Conservation (phyloP, 2,888 invertebrate species). For the Frankliniella fusca region DNA sequence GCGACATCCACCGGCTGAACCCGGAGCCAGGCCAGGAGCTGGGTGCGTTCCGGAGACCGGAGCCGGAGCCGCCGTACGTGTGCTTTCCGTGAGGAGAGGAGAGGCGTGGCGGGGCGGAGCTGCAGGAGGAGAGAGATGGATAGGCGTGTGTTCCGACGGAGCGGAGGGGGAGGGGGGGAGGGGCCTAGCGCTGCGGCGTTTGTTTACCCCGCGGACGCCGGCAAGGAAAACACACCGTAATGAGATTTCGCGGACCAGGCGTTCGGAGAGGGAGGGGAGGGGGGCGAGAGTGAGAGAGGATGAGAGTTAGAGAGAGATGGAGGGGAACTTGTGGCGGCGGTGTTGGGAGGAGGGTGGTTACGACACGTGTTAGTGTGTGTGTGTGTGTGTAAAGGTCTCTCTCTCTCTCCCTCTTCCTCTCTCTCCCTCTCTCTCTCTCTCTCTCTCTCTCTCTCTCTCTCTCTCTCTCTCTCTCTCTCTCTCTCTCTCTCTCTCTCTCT, state of each 20-base stretch:
- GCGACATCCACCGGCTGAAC: no score
- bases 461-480: no score
- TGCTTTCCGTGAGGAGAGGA: no score
- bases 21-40: no score
- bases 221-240: slow-evolving; percentile 20
- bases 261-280: not conserved
- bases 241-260: slow-evolving; percentile 8
- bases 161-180: not conserved
- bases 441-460: no score
- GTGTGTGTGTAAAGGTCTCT: no score
- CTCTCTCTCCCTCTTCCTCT: no score
- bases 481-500: no score
- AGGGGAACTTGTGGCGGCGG: not conserved
- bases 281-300: not conserved
- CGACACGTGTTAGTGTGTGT: no score
- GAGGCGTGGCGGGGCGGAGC: not conserved
- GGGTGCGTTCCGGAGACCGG: no score
- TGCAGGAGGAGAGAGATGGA: not conserved
- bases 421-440: no score
- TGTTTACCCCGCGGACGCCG: slow-evolving; percentile 21
- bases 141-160: not conserved
- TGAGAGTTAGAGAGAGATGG: not conserved
- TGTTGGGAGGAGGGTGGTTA: not conserved
- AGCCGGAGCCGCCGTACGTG: no score
- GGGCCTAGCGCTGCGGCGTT: not conserved